Percentiles rank a stretch among this genome's conserved stretches.
Evolutionary conservation across 2,888 invertebrate genomes (phyloP).

Genomic region (Panorpa germanica): DNA sequence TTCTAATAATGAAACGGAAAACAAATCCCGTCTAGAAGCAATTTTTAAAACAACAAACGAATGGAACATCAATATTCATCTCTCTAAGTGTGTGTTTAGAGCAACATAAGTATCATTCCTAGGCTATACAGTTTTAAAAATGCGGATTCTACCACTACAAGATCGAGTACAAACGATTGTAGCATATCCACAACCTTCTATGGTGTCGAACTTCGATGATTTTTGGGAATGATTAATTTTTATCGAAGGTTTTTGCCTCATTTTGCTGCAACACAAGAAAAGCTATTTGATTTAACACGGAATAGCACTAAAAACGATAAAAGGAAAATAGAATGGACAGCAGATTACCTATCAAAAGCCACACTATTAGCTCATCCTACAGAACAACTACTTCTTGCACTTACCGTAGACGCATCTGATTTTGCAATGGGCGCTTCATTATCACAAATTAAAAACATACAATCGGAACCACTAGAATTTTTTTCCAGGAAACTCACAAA

Average conservation of each 20-base stretch:
- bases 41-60: conserved; percentile 11
- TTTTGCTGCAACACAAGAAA: neutral
- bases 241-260: conserved; percentile 17
- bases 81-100: conserved; percentile 10
- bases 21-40: conserved; percentile 10
- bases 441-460: conserved; percentile 15
- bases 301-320: conserved; percentile 10
- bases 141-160: conserved; percentile 2
- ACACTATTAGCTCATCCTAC: conserved; percentile 18
- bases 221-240: conserved; percentile 20
- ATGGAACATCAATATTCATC: conserved; percentile 12
- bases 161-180: conserved; percentile 2
- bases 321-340: conserved; percentile 5
- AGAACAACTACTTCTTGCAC: conserved; percentile 13
- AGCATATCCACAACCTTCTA: neutral
- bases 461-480: conserved; percentile 19
- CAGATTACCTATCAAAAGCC: conserved; percentile 3
- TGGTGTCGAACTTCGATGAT: conserved; percentile 10
- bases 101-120: neutral
- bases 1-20: conserved; percentile 11
- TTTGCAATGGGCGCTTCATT: conserved; percentile 19
- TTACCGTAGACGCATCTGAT: conserved; percentile 16
- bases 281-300: neutral
- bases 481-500: conserved; percentile 17
- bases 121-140: neutral